These are phyloP conservation scores for Anaspis maculata DNA, from an alignment of 2,888 invertebrate species.

Conservation along the genomic window DNA sequence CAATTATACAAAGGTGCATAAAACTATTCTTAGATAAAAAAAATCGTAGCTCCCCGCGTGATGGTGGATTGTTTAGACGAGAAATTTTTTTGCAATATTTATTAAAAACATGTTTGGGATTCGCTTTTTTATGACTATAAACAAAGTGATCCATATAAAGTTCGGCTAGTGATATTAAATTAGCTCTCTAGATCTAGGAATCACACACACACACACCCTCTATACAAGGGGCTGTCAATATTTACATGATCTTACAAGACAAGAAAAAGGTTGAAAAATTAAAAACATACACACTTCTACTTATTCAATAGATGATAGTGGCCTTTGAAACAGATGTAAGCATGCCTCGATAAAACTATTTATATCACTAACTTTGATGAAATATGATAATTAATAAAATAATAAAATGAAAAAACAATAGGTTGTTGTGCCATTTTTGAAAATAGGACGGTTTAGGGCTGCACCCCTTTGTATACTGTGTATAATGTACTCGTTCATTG, in stretches of 20 bases:
- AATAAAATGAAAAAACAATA: neutral
- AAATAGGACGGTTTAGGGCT: neutral
- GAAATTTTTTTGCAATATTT: conserved; percentile 3
- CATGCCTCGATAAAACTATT: conserved; percentile 29
- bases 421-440: neutral
- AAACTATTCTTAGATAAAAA: too few relatives aligned
- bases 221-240: conserved; percentile 33
- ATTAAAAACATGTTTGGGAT: neutral
- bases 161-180: conserved; percentile 36
- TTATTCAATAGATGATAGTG: conserved; percentile 33
- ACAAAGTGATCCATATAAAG: too few relatives aligned
- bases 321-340: conserved; percentile 32
- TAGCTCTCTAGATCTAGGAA: conserved; percentile 28
- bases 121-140: neutral
- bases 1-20: conserved; percentile 24
- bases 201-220: conserved; percentile 31
- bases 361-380: conserved; percentile 17
- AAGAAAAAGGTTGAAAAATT: too few relatives aligned
- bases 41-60: conserved; percentile 19
- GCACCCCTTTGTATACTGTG: conserved; percentile 2
- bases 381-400: neutral
- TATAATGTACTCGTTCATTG: conserved; percentile 1
- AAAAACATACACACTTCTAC: too few relatives aligned
- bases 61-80: conserved; percentile 22
- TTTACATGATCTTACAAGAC: too few relatives aligned